Evolutionary conservation across 2,113 vertebrate species (phyloP).

Genomic region (Scortum barcoo): DNA sequence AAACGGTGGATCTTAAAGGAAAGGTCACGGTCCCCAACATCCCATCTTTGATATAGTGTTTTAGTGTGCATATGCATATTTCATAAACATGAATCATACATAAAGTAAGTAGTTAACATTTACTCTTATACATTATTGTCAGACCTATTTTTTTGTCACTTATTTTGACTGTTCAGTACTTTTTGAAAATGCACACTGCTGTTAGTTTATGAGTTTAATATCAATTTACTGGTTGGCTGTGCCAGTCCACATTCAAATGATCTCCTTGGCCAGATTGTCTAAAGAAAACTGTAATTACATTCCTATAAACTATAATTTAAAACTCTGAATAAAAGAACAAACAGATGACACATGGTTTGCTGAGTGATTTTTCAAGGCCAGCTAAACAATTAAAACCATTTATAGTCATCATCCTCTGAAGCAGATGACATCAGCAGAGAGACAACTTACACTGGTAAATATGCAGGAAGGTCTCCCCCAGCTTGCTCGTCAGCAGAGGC

Average conservation of each 20-base stretch:
- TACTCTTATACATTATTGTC: neutral
- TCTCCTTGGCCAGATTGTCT: neutral
- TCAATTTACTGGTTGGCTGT: neutral
- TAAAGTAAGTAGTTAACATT: neutral
- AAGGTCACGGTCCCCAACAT: neutral
- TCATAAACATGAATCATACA: neutral
- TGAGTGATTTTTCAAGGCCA: neutral
- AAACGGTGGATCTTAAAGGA: neutral
- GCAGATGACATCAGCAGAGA: neutral
- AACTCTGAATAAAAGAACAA: no score
- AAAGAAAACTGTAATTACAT: no score
- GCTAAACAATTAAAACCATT: neutral
- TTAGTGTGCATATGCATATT: neutral
- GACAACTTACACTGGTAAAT: slow-evolving; percentile 94
- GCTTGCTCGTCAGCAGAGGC: slow-evolving; percentile 95
- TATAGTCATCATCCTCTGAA: neutral
- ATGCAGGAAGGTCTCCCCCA: slow-evolving; percentile 96
- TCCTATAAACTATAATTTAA: no score
- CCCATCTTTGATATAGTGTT: neutral
- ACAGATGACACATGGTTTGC: neutral
- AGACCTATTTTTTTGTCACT: neutral
- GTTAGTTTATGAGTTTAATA: neutral
- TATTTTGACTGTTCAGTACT: neutral
- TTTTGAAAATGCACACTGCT: neutral
- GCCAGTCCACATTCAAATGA: neutral